phyloP scores from a whole-genome alignment of 2,113 vertebrate species.

The Eulemur rufifrons region DNA sequence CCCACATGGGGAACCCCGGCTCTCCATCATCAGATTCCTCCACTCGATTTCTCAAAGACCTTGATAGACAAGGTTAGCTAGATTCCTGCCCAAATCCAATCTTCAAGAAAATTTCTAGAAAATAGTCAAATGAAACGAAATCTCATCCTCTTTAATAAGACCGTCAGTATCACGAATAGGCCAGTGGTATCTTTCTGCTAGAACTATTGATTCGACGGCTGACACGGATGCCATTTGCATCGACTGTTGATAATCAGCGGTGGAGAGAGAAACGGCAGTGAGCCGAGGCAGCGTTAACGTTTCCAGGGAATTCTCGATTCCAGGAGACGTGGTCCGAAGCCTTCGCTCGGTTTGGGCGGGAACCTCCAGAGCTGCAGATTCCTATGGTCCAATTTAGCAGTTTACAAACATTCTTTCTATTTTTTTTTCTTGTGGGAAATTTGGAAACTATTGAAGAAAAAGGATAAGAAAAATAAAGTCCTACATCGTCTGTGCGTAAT shows the following conservation, averaged over 20 bases:
- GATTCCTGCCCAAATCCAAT: not conserved
- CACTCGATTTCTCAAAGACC: not conserved
- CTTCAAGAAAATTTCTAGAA: not conserved
- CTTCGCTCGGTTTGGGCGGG: not conserved
- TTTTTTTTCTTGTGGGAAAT: not conserved
- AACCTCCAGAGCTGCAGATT: too few species aligned
- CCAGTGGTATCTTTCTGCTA: not conserved
- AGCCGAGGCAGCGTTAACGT: not conserved
- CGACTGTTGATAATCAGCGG: not conserved
- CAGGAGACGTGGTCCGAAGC: not conserved
- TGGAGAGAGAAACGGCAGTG: not conserved
- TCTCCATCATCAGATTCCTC: not conserved
- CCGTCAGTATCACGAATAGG: not conserved
- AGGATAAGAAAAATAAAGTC: not conserved
- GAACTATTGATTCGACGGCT: not conserved
- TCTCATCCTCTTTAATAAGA: not conserved
- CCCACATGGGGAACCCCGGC: not conserved
- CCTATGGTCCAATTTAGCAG: not conserved
- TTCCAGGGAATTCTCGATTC: not conserved
- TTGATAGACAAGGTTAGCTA: not conserved
- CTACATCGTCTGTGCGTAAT: not conserved
- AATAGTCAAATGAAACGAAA: conserved; percentile 40
- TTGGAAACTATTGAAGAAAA: not conserved
- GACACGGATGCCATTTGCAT: not conserved
- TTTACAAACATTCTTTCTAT: not conserved